Evolutionary conservation across 2,113 vertebrate genomes (phyloP), one percentile per base, ranked within the genome.

Genomic region (Grantiella picta): DNA sequence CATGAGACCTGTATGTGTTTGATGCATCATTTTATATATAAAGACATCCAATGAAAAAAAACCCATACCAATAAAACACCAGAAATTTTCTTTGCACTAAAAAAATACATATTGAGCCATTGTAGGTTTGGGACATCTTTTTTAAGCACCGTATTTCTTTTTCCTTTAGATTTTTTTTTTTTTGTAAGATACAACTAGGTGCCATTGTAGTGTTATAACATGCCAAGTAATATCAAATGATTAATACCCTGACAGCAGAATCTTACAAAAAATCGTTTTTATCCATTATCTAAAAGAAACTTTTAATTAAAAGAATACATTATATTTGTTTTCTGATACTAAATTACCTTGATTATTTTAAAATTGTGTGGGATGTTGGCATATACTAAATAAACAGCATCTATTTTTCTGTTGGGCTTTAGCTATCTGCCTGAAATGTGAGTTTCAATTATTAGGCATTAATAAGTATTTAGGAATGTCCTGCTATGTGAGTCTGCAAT

Each of bases 301-400:
- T 96, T 97, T 97, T 96, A 94, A 94, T 96, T 96, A 94, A 79
- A 95, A 61, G 13, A 60, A 38, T 70, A 90, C 28, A 11, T 77
- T 83, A 2, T 83, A 82, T 76, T 94, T 97, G 60, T 72, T 95
- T 96, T 94, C 91, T 77, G 79, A 47, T 95, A 86, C 70, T 81
- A 47, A 57, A 91, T 63, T 68, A 56, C 42, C 60, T 75, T 91
- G 44, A 76, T 92, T 81, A 54, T 90, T 95, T 94, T 68, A 57
- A 69, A 80, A 92, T 88, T 90, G 66, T 28, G 21, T 56, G 61
- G 70, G 73, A 63, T 95, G 89, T 53, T 77, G 78, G 40, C 90
- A 92, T 78, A 65, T 54, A 78, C 28, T 73, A 71, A 92, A 64
- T 91, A 82, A 7, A 88, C 1, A 22, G 25, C 50, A 36, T 49